Conservation (phyloP, 2,888 invertebrate species). For the Sesia apiformis region DNA sequence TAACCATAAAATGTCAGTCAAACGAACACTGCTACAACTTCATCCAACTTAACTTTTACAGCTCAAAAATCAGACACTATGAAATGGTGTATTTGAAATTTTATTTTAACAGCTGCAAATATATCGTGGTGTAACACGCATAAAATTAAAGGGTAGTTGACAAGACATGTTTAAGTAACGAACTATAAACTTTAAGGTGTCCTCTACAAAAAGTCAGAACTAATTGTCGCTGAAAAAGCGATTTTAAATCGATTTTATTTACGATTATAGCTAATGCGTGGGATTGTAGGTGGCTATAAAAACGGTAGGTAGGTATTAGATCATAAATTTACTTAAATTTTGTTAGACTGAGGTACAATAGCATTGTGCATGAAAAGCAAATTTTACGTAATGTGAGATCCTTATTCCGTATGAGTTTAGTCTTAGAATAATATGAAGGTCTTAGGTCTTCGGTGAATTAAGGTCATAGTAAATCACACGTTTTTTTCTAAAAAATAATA, state of each 20-base stretch:
- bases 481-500: too few relatives aligned
- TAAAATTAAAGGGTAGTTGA: not conserved
- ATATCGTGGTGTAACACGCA: not conserved
- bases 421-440: too few relatives aligned
- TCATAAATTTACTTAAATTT: too few relatives aligned
- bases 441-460: too few relatives aligned
- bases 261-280: constrained; percentile 36
- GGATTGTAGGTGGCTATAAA: constrained; percentile 29
- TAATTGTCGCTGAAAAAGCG: constrained; percentile 35
- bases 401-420: too few relatives aligned
- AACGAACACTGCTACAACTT: constrained; percentile 18
- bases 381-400: too few relatives aligned
- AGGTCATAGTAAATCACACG: too few relatives aligned
- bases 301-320: constrained; percentile 41
- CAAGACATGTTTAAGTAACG: constrained; percentile 17
- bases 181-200: constrained; percentile 35
- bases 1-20: constrained; percentile 54
- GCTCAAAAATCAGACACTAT: constrained; percentile 7
- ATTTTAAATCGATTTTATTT: constrained; percentile 42
- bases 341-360: too few relatives aligned
- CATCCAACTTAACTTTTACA: constrained; percentile 10
- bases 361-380: too few relatives aligned
- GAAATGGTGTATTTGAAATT: not conserved
- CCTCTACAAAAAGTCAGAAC: constrained; percentile 28
- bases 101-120: not conserved